phyloP scores from a whole-genome alignment of 2,797 vertebrate species.

The Bradypodion ventrale region DNA sequence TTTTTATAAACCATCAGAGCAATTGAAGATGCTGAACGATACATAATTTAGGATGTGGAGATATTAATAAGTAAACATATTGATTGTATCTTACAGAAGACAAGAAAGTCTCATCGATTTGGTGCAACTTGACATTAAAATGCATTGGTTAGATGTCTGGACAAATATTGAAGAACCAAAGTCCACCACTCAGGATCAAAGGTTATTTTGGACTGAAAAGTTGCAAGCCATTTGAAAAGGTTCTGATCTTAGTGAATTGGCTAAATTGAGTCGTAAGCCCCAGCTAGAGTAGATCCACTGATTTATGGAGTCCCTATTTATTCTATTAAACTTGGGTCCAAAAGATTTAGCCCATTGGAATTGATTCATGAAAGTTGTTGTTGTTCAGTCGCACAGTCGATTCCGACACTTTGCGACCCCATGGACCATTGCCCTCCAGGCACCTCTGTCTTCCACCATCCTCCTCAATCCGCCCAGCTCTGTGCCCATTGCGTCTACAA shows the following conservation, averaged over 20 bases:
- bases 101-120: neutral
- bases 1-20: neutral
- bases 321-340: no score
- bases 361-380: no score
- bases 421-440: no score
- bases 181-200: neutral
- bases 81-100: neutral
- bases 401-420: no score
- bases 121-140: neutral
- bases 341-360: no score
- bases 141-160: neutral
- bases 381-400: no score
- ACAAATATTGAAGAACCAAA: neutral
- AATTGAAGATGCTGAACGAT: neutral
- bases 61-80: neutral
- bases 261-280: no score
- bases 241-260: neutral
- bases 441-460: no score
- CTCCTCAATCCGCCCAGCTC: no score
- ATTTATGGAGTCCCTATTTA: no score
- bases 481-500: no score
- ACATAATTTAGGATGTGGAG: neutral
- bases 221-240: neutral
- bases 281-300: no score
- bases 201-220: neutral